Evolutionary conservation across 2,797 vertebrate genomes (phyloP), one percentile per base, ranked within the genome.

Genomic region (Kryptolebias ocellatus): DNA sequence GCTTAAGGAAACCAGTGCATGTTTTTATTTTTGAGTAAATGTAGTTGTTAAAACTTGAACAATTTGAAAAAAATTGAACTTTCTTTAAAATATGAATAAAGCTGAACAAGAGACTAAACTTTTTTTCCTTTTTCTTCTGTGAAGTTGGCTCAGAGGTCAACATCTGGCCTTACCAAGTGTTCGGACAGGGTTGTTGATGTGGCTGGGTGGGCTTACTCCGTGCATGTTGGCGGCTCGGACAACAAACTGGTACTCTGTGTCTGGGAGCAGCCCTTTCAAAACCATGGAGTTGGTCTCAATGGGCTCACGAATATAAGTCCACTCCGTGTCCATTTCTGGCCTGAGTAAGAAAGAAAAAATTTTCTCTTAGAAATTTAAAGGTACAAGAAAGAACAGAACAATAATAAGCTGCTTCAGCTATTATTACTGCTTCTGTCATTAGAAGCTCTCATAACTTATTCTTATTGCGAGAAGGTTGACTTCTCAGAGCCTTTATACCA

Each of bases 221-320:
- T 95, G 93, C 28, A 84, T 53, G 71, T 96, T 99, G 53, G 93
- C 88, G 0, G 97, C 95, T 85, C 94, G 91, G 64, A 98, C 82
- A 0, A 96, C 92, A 90, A 99, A 99, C 92, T 95, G 96, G 80
- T 98, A 98, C 76, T 93, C 92, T 0, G 95, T 96, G 57, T 97
- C 94, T 1, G 96, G 95, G 39, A 94, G 78, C 27, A 99, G 87
- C 44, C 95, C 97, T 85, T 96, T 98, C 74, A 98, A 88, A 63
- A 98, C 95, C 96, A 98, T 96, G 62, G 97, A 97, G 73, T 94
- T 95, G 24, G 96, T 93, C 85, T 95, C 93, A 70, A 98, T 94
- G 62, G 92, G 93, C 74, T 98, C 96, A 50, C 93, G 95, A 72
- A 98, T 98, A 61, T 93, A 87, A 0, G 94, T 96, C 97, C 97